Evolutionary conservation across 1,140 invertebrate genomes (phyloP), one percentile per base, ranked within the genome.

Genomic region (Ostrea denselamellosa): DNA sequence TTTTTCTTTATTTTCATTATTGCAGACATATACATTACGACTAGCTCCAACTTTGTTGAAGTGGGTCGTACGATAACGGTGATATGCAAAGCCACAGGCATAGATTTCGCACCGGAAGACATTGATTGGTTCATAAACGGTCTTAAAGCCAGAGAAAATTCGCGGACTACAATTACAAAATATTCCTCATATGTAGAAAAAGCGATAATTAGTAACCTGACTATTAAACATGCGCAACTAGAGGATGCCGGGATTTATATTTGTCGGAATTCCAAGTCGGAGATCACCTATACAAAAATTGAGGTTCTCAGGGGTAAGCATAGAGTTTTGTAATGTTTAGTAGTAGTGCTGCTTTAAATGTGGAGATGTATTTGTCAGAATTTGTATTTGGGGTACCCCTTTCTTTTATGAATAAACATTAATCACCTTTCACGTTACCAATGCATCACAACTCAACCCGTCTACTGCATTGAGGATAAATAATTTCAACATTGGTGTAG

Each of bases 281-380:
- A 92, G 68, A 90, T 92, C 28, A 91, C 89, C 62, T 90, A 90
- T 68, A 90, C 90, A 28, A 90, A 87, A 68, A 84, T 92, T 53
- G 90, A 92, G 86, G 92, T 92, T 34, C 85, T 92, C 4, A 92
- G 90, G 71, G 91, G 92, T 91, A 90, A 90, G 89, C 17, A 44
- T 58, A n/a, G 17, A 62, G 19, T n/a, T 9, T 7, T 83, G 22
- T 4, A 83, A 53, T 83, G 2, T 53, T 51, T 12, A 4, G 44
- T 44, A 44, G 2, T 44, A 44, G 34, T 44, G 1, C 53, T 83
- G 82, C 52, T 83, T 54, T 83, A 14, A 34, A 34, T 77, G 28
- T 77, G 14, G 28, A 19, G 7, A 14, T n/a, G 14, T 62, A 19
- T 62, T 62, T 19, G 56, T n/a, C 14, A n/a, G 2, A 17, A 19